Evolutionary conservation across 2,113 vertebrate species (phyloP).

Genomic region (Nothocercus nigrocapillus): DNA sequence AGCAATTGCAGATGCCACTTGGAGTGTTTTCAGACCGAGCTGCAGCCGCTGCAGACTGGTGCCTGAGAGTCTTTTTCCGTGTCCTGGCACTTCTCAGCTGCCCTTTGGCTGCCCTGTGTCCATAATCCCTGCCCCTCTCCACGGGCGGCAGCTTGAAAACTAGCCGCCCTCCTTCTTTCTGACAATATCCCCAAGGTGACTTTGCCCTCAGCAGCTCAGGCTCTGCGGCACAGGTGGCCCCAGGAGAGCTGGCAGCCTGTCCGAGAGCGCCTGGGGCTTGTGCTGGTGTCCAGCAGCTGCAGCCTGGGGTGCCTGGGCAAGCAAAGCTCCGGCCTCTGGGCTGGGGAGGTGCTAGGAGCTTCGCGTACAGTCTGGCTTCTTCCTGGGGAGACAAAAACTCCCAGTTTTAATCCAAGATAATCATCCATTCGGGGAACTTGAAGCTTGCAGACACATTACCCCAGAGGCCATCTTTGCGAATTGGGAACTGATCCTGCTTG

Average conservation of each 20-base stretch:
- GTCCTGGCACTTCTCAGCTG: neutral
- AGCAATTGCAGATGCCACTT: neutral
- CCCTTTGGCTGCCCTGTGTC: neutral
- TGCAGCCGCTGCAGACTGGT: neutral
- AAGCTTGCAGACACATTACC: conserved; percentile 24
- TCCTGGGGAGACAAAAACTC: neutral
- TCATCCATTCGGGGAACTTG: conserved; percentile 20
- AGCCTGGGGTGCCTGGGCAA: no score
- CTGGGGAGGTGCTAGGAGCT: neutral
- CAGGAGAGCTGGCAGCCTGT: neutral
- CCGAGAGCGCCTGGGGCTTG: no score
- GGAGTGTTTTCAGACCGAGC: neutral
- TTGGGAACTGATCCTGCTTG: conserved; percentile 33
- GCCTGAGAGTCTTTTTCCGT: neutral
- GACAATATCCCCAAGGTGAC: no score
- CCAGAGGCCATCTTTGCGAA: conserved; percentile 8
- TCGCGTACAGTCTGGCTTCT: neutral
- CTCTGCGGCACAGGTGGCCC: no score
- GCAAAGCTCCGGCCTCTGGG: neutral
- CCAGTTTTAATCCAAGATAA: conserved; percentile 18
- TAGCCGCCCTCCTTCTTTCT: rapidly evolving
- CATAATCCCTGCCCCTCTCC: no score
- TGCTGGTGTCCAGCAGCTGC: no score
- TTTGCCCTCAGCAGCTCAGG: no score
- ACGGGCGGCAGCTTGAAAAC: rapidly evolving